A percentile compares a stretch with the other conserved stretches of the same genome.
Evolutionary conservation across 2,797 vertebrate genomes (phyloP).

Genomic region (Orientallactaga sibirica): DNA sequence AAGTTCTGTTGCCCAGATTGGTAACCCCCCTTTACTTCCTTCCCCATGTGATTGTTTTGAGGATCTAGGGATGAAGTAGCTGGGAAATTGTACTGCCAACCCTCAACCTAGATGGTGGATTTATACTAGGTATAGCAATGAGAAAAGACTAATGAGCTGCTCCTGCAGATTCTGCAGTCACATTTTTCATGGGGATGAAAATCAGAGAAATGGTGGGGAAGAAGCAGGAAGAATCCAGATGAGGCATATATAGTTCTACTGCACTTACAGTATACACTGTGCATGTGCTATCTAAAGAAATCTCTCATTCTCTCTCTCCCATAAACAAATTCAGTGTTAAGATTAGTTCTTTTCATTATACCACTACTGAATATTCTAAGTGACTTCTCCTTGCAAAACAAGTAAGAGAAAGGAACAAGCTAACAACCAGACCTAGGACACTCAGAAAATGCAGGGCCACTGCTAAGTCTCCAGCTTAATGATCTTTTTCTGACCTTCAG

Average conservation of each 20-base stretch:
- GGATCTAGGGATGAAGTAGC: no score
- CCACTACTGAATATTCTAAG: background rate
- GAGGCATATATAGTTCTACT: accelerated
- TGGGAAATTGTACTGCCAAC: background rate
- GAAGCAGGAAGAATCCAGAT: background rate
- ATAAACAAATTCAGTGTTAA: background rate
- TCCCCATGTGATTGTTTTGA: background rate
- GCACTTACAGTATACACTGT: no score
- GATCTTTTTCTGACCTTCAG: background rate
- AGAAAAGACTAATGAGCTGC: background rate
- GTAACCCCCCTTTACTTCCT: background rate
- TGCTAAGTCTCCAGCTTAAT: background rate
- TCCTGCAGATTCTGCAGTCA: background rate
- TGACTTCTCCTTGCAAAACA: background rate
- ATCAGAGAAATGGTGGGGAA: background rate
- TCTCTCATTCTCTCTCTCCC: background rate
- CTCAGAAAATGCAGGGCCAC: background rate
- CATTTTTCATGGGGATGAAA: background rate
- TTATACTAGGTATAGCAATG: background rate
- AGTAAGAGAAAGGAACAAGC: background rate
- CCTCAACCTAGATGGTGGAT: background rate
- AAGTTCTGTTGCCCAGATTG: background rate
- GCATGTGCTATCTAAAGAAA: no score
- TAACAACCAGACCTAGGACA: background rate
- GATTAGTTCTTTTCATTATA: background rate